These are phyloP conservation scores for Pitangus sulphuratus DNA, from an alignment of 2,797 vertebrate genomes.

Conservation along the genomic window DNA sequence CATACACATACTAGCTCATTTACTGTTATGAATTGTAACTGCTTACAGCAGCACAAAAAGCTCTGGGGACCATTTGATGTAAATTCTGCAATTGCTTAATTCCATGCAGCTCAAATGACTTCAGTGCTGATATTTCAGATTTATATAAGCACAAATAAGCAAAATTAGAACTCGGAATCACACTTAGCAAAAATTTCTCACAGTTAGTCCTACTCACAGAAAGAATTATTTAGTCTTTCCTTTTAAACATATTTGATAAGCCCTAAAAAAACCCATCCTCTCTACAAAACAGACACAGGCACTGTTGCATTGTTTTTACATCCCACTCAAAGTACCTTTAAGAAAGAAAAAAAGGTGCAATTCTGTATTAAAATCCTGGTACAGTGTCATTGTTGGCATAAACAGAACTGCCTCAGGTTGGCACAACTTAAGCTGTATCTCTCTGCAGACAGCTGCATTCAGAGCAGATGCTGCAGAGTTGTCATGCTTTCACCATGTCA, in stretches of 20 bases:
- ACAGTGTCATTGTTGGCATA: neutral
- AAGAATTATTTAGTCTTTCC: neutral
- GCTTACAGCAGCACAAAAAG: slow-evolving; percentile 38
- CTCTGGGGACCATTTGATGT: neutral
- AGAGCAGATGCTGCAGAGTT: neutral
- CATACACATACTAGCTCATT: slow-evolving; percentile 36
- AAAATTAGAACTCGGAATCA: neutral
- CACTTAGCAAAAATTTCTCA: neutral
- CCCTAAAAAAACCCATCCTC: neutral
- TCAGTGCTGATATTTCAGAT: neutral
- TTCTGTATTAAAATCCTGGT: neutral
- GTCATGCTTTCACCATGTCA: neutral
- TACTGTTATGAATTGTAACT: slow-evolving; percentile 32
- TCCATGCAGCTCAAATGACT: neutral
- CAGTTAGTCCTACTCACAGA: neutral
- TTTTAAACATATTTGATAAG: neutral
- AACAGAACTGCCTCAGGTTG: neutral
- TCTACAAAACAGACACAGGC: neutral
- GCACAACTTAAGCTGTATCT: neutral
- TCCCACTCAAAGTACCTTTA: neutral
- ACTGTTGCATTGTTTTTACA: neutral
- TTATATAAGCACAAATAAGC: neutral
- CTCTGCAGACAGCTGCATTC: neutral
- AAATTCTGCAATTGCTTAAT: slow-evolving; percentile 16
- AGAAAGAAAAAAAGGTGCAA: neutral